These are phyloP conservation scores for Callimorpha dominula DNA, from an alignment of 2,888 invertebrate genomes.

Conservation along the genomic window DNA sequence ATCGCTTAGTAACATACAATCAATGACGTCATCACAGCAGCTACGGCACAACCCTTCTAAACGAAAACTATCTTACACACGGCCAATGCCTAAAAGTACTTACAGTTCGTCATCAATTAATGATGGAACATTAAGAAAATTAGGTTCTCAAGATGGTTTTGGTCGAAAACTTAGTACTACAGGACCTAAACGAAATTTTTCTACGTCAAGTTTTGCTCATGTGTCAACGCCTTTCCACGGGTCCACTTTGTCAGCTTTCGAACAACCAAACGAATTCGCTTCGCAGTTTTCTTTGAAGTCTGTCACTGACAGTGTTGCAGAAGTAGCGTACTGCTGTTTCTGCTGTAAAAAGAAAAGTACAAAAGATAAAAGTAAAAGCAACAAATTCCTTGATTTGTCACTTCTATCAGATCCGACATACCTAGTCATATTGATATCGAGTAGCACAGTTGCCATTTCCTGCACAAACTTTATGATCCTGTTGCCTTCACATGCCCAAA, in stretches of 20 bases:
- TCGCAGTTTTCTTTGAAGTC: slow-evolving; percentile 92
- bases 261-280: slow-evolving; percentile 91
- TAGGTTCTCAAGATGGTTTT: slow-evolving; percentile 75
- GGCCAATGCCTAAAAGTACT: slow-evolving; percentile 69
- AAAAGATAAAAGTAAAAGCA: slow-evolving; percentile 70
- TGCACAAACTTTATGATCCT: slow-evolving; percentile 96
- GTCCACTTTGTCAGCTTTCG: slow-evolving; percentile 91
- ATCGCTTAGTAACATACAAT: slow-evolving; percentile 52
- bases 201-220: slow-evolving; percentile 94
- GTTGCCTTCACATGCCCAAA: slow-evolving; percentile 91
- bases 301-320: slow-evolving; percentile 86
- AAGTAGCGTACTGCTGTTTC: slow-evolving; percentile 79
- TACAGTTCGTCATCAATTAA: slow-evolving; percentile 88
- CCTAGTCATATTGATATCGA: slow-evolving; percentile 92
- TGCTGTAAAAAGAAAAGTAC: slow-evolving; percentile 66
- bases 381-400: slow-evolving; percentile 91
- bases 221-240: slow-evolving; percentile 95
- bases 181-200: slow-evolving; percentile 89
- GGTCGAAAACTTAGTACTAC: slow-evolving; percentile 70
- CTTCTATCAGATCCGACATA: slow-evolving; percentile 92
- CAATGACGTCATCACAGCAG: slow-evolving; percentile 57
- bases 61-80: slow-evolving; percentile 71
- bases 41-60: slow-evolving; percentile 72
- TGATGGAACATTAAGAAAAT: slow-evolving; percentile 81
- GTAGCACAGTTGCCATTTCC: slow-evolving; percentile 94